Evolutionary conservation across 2,888 invertebrate genomes (phyloP), one percentile per base, ranked within the genome.

Genomic region (Hedychridium roseum): DNA sequence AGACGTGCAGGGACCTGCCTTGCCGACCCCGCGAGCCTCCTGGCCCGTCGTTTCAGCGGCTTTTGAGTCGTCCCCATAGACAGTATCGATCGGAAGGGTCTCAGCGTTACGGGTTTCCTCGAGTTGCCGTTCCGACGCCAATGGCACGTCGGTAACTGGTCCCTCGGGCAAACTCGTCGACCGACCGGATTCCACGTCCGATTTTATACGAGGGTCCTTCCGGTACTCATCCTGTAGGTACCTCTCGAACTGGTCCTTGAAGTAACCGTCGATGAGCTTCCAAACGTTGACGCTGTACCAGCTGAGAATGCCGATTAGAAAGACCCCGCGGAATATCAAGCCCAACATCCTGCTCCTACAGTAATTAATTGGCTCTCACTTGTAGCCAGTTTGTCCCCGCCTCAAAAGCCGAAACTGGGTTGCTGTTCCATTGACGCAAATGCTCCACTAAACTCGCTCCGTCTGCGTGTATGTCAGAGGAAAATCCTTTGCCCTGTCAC

Each of bases 201-300:
- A 55, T 2, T 60, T 70, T 66, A 79, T 74, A 32, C 54, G 68
- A 4, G 78, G 76, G 59, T 78, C 71, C 45, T 65, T 74, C 20
- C 55, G 42, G 43, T 67, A 77, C 80, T 82, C 81, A 54, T 83
- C 82, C 5, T 80, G 68, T 40, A 88, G 66, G 66, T 87, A 82
- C 57, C 81, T 85, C 53, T 84, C 83, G 70, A 91, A 90, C 77
- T 89, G 87, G 28, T 82, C 83, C 56, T 85, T 86, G 71, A 91
- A 92, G 76, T 90, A 89, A 55, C 85, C 85, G 57, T 90, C 87
- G 64, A 91, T 89, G 80, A 90, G 81, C 60, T 83, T 85, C 84
- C 89, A 87, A 42, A 91, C 82, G 57, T 84, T 85, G 20, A 84
- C 68, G 41, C 87, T 86, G 76, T 91, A 91, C 87, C 88, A 89